Evolutionary conservation across 2,888 invertebrate species (phyloP).

Genomic region (Anthophora plumipes): DNA sequence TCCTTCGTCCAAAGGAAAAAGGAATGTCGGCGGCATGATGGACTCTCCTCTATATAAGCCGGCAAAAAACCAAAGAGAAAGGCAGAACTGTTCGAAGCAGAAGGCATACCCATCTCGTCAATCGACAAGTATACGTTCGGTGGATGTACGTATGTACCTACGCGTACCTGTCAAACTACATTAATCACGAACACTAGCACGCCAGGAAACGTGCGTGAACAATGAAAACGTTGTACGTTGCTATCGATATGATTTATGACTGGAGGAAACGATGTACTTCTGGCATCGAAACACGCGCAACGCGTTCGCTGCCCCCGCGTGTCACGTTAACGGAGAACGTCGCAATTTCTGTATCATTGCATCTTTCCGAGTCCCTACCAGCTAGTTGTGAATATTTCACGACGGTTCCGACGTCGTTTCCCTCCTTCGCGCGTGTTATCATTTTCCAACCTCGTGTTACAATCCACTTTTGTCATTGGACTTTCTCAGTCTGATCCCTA

Average conservation of each 20-base stretch:
- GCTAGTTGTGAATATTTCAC: slow-evolving; percentile 34
- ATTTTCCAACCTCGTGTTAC: background rate
- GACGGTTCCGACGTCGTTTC: background rate
- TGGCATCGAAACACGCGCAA: slow-evolving; percentile 34
- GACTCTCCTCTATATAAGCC: slow-evolving; percentile 16
- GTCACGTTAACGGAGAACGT: slow-evolving; percentile 35
- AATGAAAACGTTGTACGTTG: slow-evolving; percentile 38
- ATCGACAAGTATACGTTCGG: slow-evolving; percentile 24
- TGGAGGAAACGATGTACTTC: slow-evolving; percentile 39
- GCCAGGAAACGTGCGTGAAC: slow-evolving; percentile 4
- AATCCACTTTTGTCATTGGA: background rate
- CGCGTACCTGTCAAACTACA: slow-evolving; percentile 3
- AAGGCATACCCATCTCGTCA: background rate
- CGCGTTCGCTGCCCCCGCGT: slow-evolving; percentile 10
- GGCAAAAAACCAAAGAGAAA: slow-evolving; percentile 28
- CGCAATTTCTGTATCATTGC: slow-evolving; percentile 19
- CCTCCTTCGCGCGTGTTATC: background rate
- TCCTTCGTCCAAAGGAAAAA: slow-evolving; percentile 51
- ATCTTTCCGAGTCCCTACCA: background rate
- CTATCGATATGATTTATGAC: slow-evolving; percentile 63
- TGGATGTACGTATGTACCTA: background rate
- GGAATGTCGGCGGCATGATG: slow-evolving; percentile 41
- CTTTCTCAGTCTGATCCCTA: background rate
- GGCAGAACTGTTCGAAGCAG: background rate
- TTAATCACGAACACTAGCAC: slow-evolving; percentile 9